Percentiles rank a stretch among this genome's conserved stretches.
Evolutionary conservation across 2,888 invertebrate genomes (phyloP).

Genomic region (Malthinus seriepunctatus): DNA sequence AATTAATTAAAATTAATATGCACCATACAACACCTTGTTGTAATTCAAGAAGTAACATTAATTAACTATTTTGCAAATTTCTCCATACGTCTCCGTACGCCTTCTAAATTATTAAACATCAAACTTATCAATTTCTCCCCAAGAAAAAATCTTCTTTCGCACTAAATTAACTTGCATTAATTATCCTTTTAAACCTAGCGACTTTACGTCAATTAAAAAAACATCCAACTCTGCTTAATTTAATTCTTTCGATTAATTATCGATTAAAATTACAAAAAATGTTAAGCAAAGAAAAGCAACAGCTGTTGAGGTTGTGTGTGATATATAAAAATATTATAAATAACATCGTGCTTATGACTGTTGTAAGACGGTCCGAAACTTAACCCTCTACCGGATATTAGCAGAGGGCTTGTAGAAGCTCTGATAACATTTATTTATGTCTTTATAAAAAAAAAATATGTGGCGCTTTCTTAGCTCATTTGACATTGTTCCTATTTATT

Average conservation of each 20-base stretch:
- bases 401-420: slow-evolving; percentile 5
- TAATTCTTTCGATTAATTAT: too few species aligned
- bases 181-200: too few species aligned
- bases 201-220: too few species aligned
- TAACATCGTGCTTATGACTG: not conserved
- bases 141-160: too few species aligned
- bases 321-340: not conserved
- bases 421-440: slow-evolving; percentile 3
- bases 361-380: slow-evolving; percentile 2
- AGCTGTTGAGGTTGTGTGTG: not conserved
- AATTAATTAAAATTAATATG: slow-evolving; percentile 29
- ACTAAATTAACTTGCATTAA: too few species aligned
- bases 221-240: too few species aligned
- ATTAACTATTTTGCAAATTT: not conserved
- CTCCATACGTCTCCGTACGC: not conserved
- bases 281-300: not conserved
- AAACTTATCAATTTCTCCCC: not conserved
- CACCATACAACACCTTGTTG: slow-evolving; percentile 21
- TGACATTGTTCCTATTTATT: too few species aligned
- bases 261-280: too few species aligned
- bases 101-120: not conserved
- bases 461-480: not conserved
- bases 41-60: slow-evolving; percentile 7
- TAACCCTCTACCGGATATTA: slow-evolving; percentile 7
- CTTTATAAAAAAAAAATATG: slow-evolving; percentile 2